phyloP scores from a whole-genome alignment of 2,888 invertebrate species.

The Lathronympha strigana region DNA sequence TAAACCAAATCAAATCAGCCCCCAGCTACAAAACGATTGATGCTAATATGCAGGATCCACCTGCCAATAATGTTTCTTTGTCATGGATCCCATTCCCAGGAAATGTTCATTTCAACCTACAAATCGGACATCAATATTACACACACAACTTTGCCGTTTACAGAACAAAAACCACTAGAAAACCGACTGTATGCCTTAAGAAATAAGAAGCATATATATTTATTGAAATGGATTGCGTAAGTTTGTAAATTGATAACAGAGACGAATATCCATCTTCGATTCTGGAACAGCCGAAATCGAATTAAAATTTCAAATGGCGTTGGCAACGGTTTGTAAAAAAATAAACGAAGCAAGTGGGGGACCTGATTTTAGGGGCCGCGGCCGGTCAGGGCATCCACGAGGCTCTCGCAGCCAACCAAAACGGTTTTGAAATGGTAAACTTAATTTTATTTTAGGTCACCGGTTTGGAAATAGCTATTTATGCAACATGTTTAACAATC shows the following conservation, averaged over 20 bases:
- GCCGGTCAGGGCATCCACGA: slow-evolving; percentile 4
- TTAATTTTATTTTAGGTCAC: no score
- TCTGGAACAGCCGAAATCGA: slow-evolving; percentile 72
- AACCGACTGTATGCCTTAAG: background rate
- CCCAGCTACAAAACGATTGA: background rate
- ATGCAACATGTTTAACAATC: no score
- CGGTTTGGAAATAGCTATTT: no score
- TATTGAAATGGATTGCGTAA: slow-evolving; percentile 22
- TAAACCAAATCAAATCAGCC: background rate
- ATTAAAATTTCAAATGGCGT: slow-evolving; percentile 80
- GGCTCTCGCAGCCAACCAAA: background rate
- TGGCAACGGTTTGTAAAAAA: slow-evolving; percentile 65
- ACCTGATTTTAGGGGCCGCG: slow-evolving; percentile 56
- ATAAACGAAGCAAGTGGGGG: slow-evolving; percentile 56
- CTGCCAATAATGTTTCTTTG: slow-evolving; percentile 76
- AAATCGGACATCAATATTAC: slow-evolving; percentile 63
- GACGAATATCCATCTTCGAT: slow-evolving; percentile 73
- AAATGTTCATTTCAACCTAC: slow-evolving; percentile 69
- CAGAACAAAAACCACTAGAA: slow-evolving; percentile 18
- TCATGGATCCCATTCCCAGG: slow-evolving; percentile 62
- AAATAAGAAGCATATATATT: slow-evolving; percentile 33
- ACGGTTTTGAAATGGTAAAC: no score
- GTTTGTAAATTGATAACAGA: slow-evolving; percentile 64
- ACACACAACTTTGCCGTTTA: slow-evolving; percentile 42
- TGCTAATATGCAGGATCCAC: slow-evolving; percentile 75